phyloP scores from a whole-genome alignment of 2,113 vertebrate genomes.

The Furnarius figulus region DNA sequence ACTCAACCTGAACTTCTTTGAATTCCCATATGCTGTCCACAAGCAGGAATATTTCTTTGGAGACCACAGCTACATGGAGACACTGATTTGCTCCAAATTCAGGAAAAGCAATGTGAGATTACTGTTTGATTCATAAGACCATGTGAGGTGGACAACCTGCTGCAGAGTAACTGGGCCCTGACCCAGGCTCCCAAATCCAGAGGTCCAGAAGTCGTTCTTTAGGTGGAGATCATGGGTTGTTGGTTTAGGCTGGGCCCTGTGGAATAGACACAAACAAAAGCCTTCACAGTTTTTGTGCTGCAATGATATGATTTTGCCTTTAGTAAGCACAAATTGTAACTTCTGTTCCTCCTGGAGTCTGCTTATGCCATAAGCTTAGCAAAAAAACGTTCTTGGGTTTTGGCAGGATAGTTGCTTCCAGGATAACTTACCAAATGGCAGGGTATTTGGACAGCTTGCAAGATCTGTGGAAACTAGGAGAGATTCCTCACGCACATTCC shows the following conservation, averaged over 20 bases:
- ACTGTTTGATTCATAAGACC: neutral
- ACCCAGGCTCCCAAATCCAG: neutral
- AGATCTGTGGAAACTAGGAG: neutral
- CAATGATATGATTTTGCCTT: neutral
- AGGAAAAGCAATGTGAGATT: neutral
- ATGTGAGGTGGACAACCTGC: neutral
- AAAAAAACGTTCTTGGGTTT: neutral
- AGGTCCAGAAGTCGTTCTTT: neutral
- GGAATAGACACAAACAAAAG: neutral
- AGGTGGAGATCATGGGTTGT: neutral
- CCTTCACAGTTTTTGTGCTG: neutral
- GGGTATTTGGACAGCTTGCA: neutral
- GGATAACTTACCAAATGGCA: neutral
- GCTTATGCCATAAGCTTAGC: neutral
- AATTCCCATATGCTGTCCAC: neutral
- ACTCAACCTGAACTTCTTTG: constrained; percentile 2
- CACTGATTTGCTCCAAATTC: neutral
- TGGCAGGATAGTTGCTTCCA: neutral
- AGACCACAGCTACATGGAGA: neutral
- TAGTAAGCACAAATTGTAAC: neutral
- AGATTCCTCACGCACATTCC: neutral
- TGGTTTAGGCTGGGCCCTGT: neutral
- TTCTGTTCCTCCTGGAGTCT: neutral
- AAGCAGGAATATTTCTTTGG: neutral
- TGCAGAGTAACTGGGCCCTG: neutral